Percentiles rank a stretch among this genome's conserved stretches.
These are phyloP conservation scores for Noctua janthina DNA, from an alignment of 2,888 invertebrate species.

Conservation along the genomic window DNA sequence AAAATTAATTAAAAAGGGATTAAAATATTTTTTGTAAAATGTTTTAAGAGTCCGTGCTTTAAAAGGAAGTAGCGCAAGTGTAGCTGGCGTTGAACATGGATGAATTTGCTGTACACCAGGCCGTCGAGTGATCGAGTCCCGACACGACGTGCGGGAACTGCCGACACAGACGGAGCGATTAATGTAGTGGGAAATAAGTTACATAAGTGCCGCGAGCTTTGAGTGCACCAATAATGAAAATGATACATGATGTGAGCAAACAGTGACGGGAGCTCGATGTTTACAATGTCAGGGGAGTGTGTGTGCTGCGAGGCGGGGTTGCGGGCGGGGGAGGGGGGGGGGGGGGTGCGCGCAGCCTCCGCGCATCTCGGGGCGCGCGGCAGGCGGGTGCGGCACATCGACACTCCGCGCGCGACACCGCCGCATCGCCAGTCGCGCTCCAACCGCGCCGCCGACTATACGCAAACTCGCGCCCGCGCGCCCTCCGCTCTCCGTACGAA, in stretches of 20 bases:
- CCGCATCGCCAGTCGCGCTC: conserved; percentile 76
- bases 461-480: conserved; percentile 59
- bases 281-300: conserved; percentile 53
- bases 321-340: conserved; percentile 24
- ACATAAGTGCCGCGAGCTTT: conserved; percentile 44
- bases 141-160: not conserved
- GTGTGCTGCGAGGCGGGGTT: conserved; percentile 40
- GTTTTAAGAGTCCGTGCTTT: not conserved
- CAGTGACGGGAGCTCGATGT: conserved; percentile 48
- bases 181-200: conserved; percentile 8
- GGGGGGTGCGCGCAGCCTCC: conserved; percentile 77
- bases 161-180: not conserved
- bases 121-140: not conserved
- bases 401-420: conserved; percentile 54
- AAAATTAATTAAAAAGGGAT: not conserved
- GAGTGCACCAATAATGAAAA: conserved; percentile 42
- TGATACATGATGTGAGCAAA: conserved; percentile 44
- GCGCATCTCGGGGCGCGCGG: conserved; percentile 72
- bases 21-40: not conserved
- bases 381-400: conserved; percentile 57
- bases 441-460: conserved; percentile 69
- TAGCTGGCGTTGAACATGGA: not conserved
- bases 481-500: conserved; percentile 60
- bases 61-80: not conserved
- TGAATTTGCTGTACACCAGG: not conserved